Percentiles rank a stretch among this genome's conserved stretches.
phyloP scores from a whole-genome alignment of 2,797 vertebrate species.

The Morelia viridis region DNA sequence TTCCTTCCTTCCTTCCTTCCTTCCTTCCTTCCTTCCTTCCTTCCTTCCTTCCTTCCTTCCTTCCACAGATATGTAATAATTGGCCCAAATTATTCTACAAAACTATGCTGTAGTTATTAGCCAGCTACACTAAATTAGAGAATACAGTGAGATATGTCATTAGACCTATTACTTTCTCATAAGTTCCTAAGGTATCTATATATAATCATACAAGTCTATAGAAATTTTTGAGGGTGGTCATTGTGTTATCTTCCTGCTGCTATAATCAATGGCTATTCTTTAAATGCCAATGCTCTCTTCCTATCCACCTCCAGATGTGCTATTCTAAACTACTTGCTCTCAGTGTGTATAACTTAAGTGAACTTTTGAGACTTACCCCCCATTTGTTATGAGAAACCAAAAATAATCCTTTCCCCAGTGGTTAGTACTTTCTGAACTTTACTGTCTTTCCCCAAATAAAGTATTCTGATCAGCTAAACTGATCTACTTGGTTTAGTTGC shows the following conservation, averaged over 20 bases:
- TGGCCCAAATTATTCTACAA: constrained; percentile 18
- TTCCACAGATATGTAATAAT: constrained; percentile 2
- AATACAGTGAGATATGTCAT: not conserved
- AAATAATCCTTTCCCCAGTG: not conserved
- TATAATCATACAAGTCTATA: not conserved
- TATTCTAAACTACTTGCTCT: not conserved
- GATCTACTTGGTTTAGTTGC: not conserved
- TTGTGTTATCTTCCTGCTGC: not conserved
- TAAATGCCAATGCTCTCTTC: not conserved
- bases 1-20: too few relatives aligned
- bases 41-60: too few relatives aligned
- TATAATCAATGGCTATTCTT: not conserved
- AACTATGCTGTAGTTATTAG: constrained; percentile 12
- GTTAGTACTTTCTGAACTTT: not conserved
- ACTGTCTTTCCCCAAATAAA: not conserved
- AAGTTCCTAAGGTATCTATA: not conserved
- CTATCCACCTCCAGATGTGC: not conserved
- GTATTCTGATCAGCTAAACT: constrained; percentile 6
- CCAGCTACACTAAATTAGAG: constrained; percentile 16
- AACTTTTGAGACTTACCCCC: not conserved
- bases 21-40: too few relatives aligned
- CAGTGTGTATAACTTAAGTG: not conserved
- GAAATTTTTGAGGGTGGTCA: not conserved
- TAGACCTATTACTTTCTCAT: not conserved
- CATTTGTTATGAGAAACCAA: not conserved